Base-by-base conservation (phyloP, 2,113 vertebrate genomes). In the Bujurquina vittata region DNA sequence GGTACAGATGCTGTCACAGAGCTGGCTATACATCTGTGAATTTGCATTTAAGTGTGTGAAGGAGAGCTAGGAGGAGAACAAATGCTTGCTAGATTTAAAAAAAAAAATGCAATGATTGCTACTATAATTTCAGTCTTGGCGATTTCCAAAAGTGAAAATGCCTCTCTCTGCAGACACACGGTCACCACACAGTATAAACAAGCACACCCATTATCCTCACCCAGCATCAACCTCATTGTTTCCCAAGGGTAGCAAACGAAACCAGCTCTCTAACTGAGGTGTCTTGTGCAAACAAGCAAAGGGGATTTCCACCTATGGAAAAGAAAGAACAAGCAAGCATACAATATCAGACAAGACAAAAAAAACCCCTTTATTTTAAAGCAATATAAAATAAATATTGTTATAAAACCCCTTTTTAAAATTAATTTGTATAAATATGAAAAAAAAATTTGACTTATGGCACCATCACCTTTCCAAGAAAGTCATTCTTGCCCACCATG, bases 401-500 rank as follows among this genome's bases (percentile, higher is more conserved):
- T 72, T 72, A 76, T 75, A 26, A 40, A 49, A 58, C 31, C 15
- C 35, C 57, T 79, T 55, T 79, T 22, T 23, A n/a, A 59, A 1
- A 12, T 12, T 31, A 17, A 40, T 12, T 3, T 1, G 12, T 12
- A 12, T 20, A 11, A 61, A 63, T 54, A 54, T 72, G 18, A 72
- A 54, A 54, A 72, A 33, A 54, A 72, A 33, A 40, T 9, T 35
- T 75, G 4, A 0, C 22, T 33, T 9, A 22, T 93, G 15, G n/a
- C 12, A 33, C 83, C 31, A 62, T 96, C 91, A 97, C 97, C 96
- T 95, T 93, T 78, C 97, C 97, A 89, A 98, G 72, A 92, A 98
- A 98, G 93, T 98, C 96, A 2, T 98, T 98, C 93, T 97, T 99
- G 87, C 97, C 97, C 95, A 98, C 97, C 94, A 97, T 96, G 93